Conservation (phyloP, 2,113 vertebrate genomes). For the Alethe diademata region DNA sequence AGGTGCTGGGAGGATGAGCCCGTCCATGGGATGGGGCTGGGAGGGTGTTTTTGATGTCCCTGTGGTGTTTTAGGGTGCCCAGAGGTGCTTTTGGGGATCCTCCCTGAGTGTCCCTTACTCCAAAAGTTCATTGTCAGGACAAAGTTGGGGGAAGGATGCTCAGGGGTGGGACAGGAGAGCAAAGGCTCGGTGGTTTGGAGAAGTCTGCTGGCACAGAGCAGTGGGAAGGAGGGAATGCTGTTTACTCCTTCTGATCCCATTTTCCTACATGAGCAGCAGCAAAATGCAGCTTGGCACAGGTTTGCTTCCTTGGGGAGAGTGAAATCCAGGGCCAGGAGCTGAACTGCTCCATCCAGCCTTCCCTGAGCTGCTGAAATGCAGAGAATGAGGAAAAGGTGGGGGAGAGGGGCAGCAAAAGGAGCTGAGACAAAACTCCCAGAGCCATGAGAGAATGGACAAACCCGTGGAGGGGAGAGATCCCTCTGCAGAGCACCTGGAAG, state of each 20-base stretch:
- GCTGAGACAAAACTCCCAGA: neutral
- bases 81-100: fast-evolving
- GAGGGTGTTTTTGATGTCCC: no score
- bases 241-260: neutral
- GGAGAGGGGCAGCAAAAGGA: neutral
- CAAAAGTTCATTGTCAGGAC: neutral
- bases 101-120: neutral
- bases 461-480: neutral
- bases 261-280: neutral
- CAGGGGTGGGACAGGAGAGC: fast-evolving
- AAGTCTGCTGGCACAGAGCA: neutral
- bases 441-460: neutral
- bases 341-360: neutral
- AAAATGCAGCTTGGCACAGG: neutral
- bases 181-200: neutral
- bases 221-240: neutral
- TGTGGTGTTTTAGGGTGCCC: fast-evolving
- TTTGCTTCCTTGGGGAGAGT: neutral
- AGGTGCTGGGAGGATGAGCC: neutral
- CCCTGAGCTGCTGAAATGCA: neutral
- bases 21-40: neutral
- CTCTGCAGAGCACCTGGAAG: neutral
- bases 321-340: neutral
- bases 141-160: neutral
- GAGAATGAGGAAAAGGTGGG: neutral